Evolutionary conservation across 2,888 invertebrate genomes (phyloP), one percentile per base, ranked within the genome.

Genomic region (Meghimatium bilineatum): DNA sequence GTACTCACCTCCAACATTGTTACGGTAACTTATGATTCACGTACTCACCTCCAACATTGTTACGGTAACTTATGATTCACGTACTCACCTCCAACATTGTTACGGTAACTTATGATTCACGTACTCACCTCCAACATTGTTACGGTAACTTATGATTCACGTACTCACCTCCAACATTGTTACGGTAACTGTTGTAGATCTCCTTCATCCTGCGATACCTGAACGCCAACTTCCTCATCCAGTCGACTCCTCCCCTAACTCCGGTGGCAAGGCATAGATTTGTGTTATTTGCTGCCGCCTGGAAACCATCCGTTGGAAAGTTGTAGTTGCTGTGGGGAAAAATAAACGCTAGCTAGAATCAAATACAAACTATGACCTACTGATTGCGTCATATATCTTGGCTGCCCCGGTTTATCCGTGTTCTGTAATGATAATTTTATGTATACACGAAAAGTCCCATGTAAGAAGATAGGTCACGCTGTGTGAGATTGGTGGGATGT

Each of bases 221-320:
- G 94, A 98, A 98, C 20, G 99, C 98, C 81, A 99, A 95, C 94
- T 99, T 99, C 90, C 99, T 95, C 98, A 98, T 98, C 98, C 98
- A 98, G 93, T 99, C 99, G 0, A 99, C 98, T 0, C 99, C 99
- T 3, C 99, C 98, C 0, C 98, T 94, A 0, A 98, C 98, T 1
- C 97, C 97, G 0, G 96, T 96, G 6, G 96, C 96, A 88, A 96
- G 93, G 92, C 95, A 95, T 85, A 95, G 91, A 87, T 94, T 94
- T 74, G 94, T 94, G 86, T 94, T 94, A 72, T 93, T 93, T 67
- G 96, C 95, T n/a, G 96, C 95, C 71, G 97, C 96, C 92, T 97
- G 97, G 94, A 99, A 99, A 0, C 98, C 98, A 94, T 99, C 99
- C 2, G 97, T 96, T 23, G 96, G 95, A 94, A 99, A 99, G 94